These are phyloP conservation scores for Echeneis naucrates DNA, from an alignment of 2,797 vertebrate genomes.

Conservation along the genomic window DNA sequence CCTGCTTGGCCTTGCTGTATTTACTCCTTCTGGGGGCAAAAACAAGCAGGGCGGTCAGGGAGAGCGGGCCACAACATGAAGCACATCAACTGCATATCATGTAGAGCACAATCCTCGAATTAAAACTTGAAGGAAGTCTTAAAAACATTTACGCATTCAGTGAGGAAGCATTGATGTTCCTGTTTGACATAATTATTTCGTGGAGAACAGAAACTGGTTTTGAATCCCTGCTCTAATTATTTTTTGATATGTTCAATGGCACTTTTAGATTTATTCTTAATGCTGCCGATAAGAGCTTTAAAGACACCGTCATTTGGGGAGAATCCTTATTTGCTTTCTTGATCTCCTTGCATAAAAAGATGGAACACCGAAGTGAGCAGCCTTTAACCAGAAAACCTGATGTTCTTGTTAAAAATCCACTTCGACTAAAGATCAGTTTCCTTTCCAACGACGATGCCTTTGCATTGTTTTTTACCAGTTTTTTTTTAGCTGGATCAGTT, in stretches of 20 bases:
- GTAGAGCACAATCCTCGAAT: slow-evolving; percentile 4
- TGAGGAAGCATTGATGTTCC: slow-evolving; percentile 21
- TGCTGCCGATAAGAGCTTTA: not conserved
- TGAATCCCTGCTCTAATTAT: not conserved
- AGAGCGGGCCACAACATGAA: not conserved
- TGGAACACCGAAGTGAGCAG: too few species aligned
- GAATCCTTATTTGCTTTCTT: not conserved
- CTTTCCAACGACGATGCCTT: too few species aligned
- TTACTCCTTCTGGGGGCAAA: slow-evolving; percentile 91
- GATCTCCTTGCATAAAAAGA: too few species aligned
- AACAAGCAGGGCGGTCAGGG: slow-evolving; percentile 51
- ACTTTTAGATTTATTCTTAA: not conserved
- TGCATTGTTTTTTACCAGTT: too few species aligned
- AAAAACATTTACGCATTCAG: slow-evolving; percentile 30
- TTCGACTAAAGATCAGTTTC: too few species aligned
- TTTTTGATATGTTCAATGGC: not conserved
- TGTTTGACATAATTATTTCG: slow-evolving; percentile 28
- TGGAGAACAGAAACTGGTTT: not conserved
- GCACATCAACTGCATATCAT: not conserved
- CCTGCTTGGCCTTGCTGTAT: slow-evolving; percentile 98
- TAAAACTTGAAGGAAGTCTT: slow-evolving; percentile 11
- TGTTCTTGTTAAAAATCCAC: too few species aligned
- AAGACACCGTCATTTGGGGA: not conserved
- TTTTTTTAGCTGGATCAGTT: too few species aligned
- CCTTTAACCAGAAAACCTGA: too few species aligned